Evolutionary conservation across 1,140 invertebrate species (phyloP).

Genomic region (Trachymyrmex septentrionalis): DNA sequence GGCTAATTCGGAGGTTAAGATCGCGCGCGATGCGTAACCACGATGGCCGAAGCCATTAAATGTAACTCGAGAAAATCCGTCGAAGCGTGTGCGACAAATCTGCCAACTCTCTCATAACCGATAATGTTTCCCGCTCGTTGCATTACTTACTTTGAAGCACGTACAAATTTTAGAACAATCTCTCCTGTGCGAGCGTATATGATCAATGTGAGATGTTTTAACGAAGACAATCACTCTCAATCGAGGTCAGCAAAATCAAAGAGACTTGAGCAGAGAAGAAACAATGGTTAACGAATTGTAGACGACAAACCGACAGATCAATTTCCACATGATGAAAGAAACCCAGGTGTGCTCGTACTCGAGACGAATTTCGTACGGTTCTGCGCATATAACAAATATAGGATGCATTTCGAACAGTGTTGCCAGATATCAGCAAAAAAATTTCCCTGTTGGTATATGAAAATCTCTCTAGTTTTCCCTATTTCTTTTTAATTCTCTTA

Average conservation of each 20-base stretch:
- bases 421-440: no score
- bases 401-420: no score
- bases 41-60: conserved; percentile 77
- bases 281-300: conserved; percentile 51
- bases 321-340: background rate
- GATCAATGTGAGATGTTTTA: conserved; percentile 77
- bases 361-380: no score
- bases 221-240: conserved; percentile 81
- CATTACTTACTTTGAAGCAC: conserved; percentile 82
- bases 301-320: conserved; percentile 40
- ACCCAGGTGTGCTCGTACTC: no score
- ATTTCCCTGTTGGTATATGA: no score
- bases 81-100: background rate
- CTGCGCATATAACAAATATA: no score
- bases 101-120: background rate
- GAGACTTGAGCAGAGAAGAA: conserved; percentile 70
- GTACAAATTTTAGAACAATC: conserved; percentile 81
- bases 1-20: conserved; percentile 80
- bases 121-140: background rate
- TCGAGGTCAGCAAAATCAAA: conserved; percentile 81
- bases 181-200: conserved; percentile 75
- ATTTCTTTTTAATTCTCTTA: no score
- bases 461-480: no score
- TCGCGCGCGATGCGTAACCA: conserved; percentile 74
- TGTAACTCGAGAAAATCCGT: conserved; percentile 17